Conservation (phyloP, 2,888 invertebrate genomes). For the Dryobotodes eremita region DNA sequence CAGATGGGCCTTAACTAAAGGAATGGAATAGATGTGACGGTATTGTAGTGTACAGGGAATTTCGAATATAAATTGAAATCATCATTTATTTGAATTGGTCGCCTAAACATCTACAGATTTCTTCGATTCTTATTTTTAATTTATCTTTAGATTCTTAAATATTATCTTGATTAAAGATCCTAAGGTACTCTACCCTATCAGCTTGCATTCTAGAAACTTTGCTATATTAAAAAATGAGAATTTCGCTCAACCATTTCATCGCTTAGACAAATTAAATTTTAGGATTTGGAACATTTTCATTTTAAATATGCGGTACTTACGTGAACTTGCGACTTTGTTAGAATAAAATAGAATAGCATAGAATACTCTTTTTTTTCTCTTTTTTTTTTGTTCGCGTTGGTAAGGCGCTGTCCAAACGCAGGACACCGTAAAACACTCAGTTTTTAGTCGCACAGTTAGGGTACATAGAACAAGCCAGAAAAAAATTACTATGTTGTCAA, state of each 20-base stretch:
- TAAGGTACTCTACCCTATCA: constrained; percentile 18
- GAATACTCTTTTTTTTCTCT: no score
- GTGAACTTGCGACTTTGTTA: constrained; percentile 49
- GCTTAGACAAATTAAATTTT: constrained; percentile 60
- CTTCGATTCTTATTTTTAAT: constrained; percentile 28
- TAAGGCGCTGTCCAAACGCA: no score
- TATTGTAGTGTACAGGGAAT: background rate
- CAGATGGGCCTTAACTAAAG: constrained; percentile 10
- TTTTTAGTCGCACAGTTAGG: no score
- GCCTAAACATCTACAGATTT: constrained; percentile 3
- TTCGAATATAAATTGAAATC: constrained; percentile 18
- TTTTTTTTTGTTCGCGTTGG: no score
- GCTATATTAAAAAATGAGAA: constrained; percentile 63
- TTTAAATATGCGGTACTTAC: constrained; percentile 40
- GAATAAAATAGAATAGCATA: no score
- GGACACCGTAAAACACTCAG: no score
- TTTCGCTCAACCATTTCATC: constrained; percentile 57
- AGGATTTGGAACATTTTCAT: constrained; percentile 62
- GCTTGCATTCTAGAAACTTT: constrained; percentile 33
- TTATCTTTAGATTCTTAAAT: constrained; percentile 27
- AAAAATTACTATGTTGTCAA: no score
- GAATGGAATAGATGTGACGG: constrained; percentile 1
- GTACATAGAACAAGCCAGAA: no score
- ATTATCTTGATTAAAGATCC: constrained; percentile 49
- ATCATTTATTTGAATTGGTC: constrained; percentile 28